phyloP scores from a whole-genome alignment of 2,797 vertebrate species.

The Propithecus deckenii region DNA sequence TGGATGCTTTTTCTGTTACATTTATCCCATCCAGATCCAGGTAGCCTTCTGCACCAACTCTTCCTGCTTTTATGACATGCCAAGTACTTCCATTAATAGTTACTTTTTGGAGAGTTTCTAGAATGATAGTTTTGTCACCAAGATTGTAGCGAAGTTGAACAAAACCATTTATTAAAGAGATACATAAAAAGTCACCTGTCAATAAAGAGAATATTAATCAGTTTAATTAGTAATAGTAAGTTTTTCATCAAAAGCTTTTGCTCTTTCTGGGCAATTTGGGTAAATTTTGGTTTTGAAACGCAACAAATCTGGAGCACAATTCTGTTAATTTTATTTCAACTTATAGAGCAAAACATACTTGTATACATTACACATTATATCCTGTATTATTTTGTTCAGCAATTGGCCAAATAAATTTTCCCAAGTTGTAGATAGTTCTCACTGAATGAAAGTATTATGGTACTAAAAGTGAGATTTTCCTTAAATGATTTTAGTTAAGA shows the following conservation, averaged over 20 bases:
- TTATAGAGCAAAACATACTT: background rate
- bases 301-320: background rate
- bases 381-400: background rate
- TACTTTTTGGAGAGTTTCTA: slow-evolving; percentile 84
- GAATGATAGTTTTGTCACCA: slow-evolving; percentile 85
- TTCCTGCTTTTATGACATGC: slow-evolving; percentile 88
- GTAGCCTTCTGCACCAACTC: slow-evolving; percentile 87
- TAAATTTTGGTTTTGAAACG: background rate
- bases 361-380: background rate
- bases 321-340: background rate
- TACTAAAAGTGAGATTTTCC: background rate
- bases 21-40: slow-evolving; percentile 86
- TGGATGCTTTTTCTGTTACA: slow-evolving; percentile 76
- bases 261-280: background rate
- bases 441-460: background rate
- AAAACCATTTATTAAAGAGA: slow-evolving; percentile 88
- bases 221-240: background rate
- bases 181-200: slow-evolving; percentile 92
- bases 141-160: slow-evolving; percentile 91
- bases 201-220: background rate
- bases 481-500: background rate
- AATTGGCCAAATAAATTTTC: background rate
- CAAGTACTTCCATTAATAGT: slow-evolving; percentile 83
- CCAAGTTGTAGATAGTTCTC: background rate
- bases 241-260: background rate